Conservation (phyloP, 1,140 invertebrate genomes). For the Cyclargus thomasi region DNA sequence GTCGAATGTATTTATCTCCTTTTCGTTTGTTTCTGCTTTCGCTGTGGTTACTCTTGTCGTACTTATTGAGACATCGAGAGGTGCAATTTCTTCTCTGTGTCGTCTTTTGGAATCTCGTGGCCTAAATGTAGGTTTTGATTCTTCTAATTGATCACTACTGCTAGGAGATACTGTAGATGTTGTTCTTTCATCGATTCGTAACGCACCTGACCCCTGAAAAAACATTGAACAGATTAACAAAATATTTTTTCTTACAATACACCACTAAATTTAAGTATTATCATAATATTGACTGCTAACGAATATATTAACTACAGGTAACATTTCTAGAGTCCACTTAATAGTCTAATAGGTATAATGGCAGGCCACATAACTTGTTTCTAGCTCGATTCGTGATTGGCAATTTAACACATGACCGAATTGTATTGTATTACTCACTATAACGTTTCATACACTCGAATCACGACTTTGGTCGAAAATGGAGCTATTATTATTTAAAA, state of each 20-base stretch:
- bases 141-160: conserved; percentile 37
- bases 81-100: conserved; percentile 35
- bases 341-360: background rate
- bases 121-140: conserved; percentile 41
- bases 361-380: conserved; percentile 15
- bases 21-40: conserved; percentile 24
- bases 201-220: conserved; percentile 53
- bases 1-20: conserved; percentile 46
- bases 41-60: conserved; percentile 26
- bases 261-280: no score
- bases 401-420: conserved; percentile 22
- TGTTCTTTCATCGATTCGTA: conserved; percentile 48
- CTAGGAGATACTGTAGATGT: conserved; percentile 32
- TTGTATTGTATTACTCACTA: conserved; percentile 17
- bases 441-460: conserved; percentile 11
- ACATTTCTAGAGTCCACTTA: background rate
- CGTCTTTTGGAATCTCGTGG: conserved; percentile 45
- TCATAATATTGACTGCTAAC: no score
- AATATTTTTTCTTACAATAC: no score
- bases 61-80: conserved; percentile 39
- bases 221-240: background rate
- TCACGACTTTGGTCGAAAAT: background rate
- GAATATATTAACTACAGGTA: background rate
- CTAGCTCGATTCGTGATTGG: conserved; percentile 18
- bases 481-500: no score